phyloP scores from a whole-genome alignment of 2,888 invertebrate genomes.

The Pachymerium ferrugineum region DNA sequence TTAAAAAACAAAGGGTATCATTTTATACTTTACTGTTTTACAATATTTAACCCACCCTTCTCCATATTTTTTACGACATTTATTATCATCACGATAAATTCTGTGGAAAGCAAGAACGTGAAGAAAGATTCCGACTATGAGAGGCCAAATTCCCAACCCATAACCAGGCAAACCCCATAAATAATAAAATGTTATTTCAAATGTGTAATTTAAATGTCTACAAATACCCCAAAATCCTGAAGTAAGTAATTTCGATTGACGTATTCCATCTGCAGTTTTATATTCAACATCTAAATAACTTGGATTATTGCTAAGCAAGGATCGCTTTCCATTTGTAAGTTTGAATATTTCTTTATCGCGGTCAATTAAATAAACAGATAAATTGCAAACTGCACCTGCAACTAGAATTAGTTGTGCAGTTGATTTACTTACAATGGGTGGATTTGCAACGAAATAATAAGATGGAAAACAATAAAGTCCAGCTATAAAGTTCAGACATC shows the following conservation, averaged over 20 bases:
- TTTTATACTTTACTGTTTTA: constrained; percentile 51
- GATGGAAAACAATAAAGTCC: constrained; percentile 47
- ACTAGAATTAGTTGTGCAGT: constrained; percentile 43
- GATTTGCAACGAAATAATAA: constrained; percentile 50
- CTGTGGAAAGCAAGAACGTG: constrained; percentile 51
- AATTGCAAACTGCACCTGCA: constrained; percentile 46
- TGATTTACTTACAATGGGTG: no score
- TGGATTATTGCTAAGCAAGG: constrained; percentile 48
- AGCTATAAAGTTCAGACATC: constrained; percentile 52
- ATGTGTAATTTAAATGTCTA: constrained; percentile 57
- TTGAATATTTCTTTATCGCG: constrained; percentile 53
- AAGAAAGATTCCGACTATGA: constrained; percentile 52
- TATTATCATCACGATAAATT: constrained; percentile 54
- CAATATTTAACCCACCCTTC: constrained; percentile 54
- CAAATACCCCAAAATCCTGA: constrained; percentile 58
- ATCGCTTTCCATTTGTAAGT: constrained; percentile 43
- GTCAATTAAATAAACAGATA: constrained; percentile 54
- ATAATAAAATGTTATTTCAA: constrained; percentile 53
- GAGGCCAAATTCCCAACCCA: constrained; percentile 50
- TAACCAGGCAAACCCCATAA: constrained; percentile 52
- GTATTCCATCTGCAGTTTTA: constrained; percentile 43
- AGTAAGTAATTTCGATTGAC: constrained; percentile 47
- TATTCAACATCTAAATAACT: constrained; percentile 46
- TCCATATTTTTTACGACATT: constrained; percentile 55
- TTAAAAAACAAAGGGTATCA: constrained; percentile 55